Percentiles rank a stretch among this genome's conserved stretches.
Conservation (phyloP, 2,888 invertebrate genomes). For the Melinaea menophilus region DNA sequence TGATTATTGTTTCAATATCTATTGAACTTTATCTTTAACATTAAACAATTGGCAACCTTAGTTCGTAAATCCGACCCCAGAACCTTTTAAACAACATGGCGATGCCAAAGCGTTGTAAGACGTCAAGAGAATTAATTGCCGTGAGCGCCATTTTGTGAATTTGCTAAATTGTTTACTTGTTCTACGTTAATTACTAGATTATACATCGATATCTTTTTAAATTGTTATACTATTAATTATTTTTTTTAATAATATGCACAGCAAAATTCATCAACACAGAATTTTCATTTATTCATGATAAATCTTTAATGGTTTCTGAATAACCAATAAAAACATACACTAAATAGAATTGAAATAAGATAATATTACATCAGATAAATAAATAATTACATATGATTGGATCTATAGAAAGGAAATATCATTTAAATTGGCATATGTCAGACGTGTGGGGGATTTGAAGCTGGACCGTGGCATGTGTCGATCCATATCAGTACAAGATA, state of each 20-base stretch:
- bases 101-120: not conserved
- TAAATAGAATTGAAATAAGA: too few relatives aligned
- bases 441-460: constrained; percentile 3
- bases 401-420: not conserved
- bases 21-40: constrained; percentile 3
- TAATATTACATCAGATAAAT: not conserved
- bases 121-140: not conserved
- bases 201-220: too few relatives aligned
- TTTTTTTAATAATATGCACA: too few relatives aligned
- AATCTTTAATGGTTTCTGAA: too few relatives aligned
- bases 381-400: not conserved
- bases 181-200: too few relatives aligned
- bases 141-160: not conserved
- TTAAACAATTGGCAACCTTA: not conserved
- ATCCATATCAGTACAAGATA: constrained; percentile 12
- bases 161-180: too few relatives aligned
- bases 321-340: too few relatives aligned
- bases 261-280: too few relatives aligned
- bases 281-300: too few relatives aligned
- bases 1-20: not conserved
- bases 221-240: too few relatives aligned
- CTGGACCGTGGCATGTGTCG: constrained; percentile 10
- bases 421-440: constrained; percentile 2
- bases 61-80: not conserved
- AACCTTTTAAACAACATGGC: constrained; percentile 2